These are phyloP conservation scores for Bovichtus diacanthus DNA, from an alignment of 2,797 vertebrate genomes.

Conservation along the genomic window DNA sequence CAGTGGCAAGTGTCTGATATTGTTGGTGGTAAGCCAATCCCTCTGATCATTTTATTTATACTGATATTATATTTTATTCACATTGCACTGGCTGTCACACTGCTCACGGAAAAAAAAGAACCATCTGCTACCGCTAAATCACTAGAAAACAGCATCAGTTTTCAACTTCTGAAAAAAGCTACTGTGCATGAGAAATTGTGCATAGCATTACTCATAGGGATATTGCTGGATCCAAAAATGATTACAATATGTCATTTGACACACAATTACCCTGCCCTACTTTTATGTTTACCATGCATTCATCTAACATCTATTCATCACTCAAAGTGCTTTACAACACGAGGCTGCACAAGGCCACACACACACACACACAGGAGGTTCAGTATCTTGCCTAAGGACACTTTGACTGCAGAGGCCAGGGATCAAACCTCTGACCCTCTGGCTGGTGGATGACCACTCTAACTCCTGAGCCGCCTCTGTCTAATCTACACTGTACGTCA, in stretches of 20 bases:
- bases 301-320: background rate
- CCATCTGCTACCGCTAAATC: conserved; percentile 29
- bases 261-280: background rate
- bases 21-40: background rate
- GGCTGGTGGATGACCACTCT: too few species aligned
- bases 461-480: too few species aligned
- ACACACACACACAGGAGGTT: too few species aligned
- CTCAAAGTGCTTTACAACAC: too few species aligned
- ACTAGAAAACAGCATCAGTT: conserved; percentile 32
- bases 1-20: background rate
- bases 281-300: background rate
- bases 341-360: too few species aligned
- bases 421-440: too few species aligned
- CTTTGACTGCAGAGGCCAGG: too few species aligned
- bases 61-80: too few species aligned
- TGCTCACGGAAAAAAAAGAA: conserved; percentile 26
- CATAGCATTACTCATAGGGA: background rate
- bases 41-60: background rate
- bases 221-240: background rate
- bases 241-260: background rate
- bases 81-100: background rate
- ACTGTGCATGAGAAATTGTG: conserved; percentile 3
- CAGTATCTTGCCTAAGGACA: too few species aligned
- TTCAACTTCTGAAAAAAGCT: conserved; percentile 12
- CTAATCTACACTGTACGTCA: background rate